These are phyloP conservation scores for Tenodera sinensis DNA, from an alignment of 2,888 invertebrate genomes.

Conservation along the genomic window DNA sequence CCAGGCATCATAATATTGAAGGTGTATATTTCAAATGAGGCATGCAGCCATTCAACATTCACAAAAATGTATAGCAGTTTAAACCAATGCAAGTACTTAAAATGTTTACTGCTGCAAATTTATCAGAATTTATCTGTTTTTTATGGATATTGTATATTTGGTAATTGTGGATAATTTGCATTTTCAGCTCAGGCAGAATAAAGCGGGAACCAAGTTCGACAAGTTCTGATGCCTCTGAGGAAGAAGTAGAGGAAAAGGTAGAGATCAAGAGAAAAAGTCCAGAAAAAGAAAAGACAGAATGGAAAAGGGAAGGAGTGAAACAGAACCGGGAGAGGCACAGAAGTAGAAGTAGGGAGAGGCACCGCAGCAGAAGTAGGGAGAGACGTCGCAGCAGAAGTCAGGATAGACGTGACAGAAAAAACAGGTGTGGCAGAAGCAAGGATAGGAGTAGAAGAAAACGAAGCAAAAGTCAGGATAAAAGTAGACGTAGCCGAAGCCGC, in stretches of 20 bases:
- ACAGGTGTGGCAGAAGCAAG: conserved; percentile 37
- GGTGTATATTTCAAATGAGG: too few species aligned
- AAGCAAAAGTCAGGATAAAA: conserved; percentile 6
- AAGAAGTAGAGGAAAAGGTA: background rate
- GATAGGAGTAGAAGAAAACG: conserved; percentile 30
- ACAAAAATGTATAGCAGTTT: too few species aligned
- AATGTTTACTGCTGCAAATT: too few species aligned
- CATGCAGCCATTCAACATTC: too few species aligned
- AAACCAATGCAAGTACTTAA: too few species aligned
- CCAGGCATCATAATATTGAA: too few species aligned
- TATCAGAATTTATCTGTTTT: background rate
- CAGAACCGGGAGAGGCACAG: conserved; percentile 25
- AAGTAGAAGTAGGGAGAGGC: conserved; percentile 38
- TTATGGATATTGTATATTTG: background rate
- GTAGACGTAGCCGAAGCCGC: conserved; percentile 22
- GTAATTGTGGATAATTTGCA: background rate
- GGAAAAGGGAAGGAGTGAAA: conserved; percentile 31
- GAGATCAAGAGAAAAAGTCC: conserved; percentile 43
- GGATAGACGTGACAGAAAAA: conserved; percentile 36
- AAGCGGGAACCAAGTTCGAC: conserved; percentile 11
- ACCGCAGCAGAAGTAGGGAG: conserved; percentile 38
- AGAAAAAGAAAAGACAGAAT: conserved; percentile 32
- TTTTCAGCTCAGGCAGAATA: background rate
- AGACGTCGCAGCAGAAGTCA: conserved; percentile 37
- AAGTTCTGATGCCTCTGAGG: background rate